Evolutionary conservation across 2,888 invertebrate genomes (phyloP), one percentile per base, ranked within the genome.

Genomic region (Plagiodera versicolora): DNA sequence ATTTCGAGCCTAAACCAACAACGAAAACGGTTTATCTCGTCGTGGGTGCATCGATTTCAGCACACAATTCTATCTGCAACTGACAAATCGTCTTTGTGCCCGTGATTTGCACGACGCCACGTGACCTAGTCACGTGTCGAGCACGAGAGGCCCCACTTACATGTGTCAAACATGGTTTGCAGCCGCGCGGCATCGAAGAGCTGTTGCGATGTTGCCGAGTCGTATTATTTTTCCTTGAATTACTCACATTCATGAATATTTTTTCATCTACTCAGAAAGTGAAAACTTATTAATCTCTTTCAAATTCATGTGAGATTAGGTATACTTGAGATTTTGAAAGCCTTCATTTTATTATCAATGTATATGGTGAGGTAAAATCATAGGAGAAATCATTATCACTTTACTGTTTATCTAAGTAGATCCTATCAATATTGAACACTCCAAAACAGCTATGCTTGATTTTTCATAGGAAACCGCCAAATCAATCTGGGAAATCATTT

Each of bases 131-230:
- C 75, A 70, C 74, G 77, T 73, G 76, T 46, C 66, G 56, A 49
- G 64, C 72, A 71, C 74, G 73, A 74, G 76, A 70, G 72, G 70
- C 71, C 77, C 77, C 78, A 78, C 77, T 78, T 78, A 78, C 78
- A 78, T 77, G 76, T 77, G 78, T 78, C 78, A 78, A 77, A 78
- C 77, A 77, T 77, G 69, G 74, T 78, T 77, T 75, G 67, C 54
- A 49, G 57, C 54, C 51, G 35, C 49, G 49, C 53, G 9, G 11
- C 14, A 14, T 10, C 49, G 24, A 17, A 2, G 8, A 5, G 6
- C 2, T 9, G 14, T 3, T 39, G 39, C 39, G 39, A 4, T 39
- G 39, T 39, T 39, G 39, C 39, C 39, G 39, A n/a, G 3, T 14
- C 14, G 14, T 14, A n/a, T 14, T 3, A 11, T 39, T 39, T 39